phyloP scores from a whole-genome alignment of 2,797 vertebrate species.

The Notolepis coatsorum region DNA sequence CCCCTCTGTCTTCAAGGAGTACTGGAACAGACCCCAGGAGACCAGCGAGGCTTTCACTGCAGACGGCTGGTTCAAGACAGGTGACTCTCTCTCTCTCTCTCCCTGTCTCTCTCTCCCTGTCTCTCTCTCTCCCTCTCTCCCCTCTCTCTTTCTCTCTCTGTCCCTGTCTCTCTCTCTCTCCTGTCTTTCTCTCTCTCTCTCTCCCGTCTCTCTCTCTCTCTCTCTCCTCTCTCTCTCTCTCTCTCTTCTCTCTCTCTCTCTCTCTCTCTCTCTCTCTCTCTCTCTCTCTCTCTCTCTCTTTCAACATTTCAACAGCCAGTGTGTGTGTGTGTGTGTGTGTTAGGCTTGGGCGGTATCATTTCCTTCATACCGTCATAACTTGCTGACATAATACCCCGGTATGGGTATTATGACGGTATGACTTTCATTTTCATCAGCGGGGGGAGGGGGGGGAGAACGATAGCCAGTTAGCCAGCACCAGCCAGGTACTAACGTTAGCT shows the following conservation, averaged over 20 bases:
- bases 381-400: too few species aligned
- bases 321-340: slow-evolving; percentile 7
- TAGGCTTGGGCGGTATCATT: too few species aligned
- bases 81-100: slow-evolving; percentile 66
- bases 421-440: too few species aligned
- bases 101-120: too few species aligned
- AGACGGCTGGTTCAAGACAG: slow-evolving; percentile 95
- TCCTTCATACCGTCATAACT: too few species aligned
- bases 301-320: slow-evolving; percentile 7
- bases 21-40: slow-evolving; percentile 91
- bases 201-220: not conserved
- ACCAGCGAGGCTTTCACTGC: slow-evolving; percentile 85
- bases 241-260: slow-evolving; percentile 37
- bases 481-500: too few species aligned
- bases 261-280: not conserved
- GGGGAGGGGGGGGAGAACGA: too few species aligned
- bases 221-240: slow-evolving; percentile 31
- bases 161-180: not conserved
- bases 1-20: slow-evolving; percentile 89
- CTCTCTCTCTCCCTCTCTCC: not conserved
- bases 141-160: too few species aligned
- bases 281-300: not conserved
- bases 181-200: not conserved
- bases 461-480: too few species aligned
- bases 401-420: too few species aligned